These are phyloP conservation scores for Picathartes gymnocephalus DNA, from an alignment of 2,113 vertebrate genomes.

Conservation along the genomic window DNA sequence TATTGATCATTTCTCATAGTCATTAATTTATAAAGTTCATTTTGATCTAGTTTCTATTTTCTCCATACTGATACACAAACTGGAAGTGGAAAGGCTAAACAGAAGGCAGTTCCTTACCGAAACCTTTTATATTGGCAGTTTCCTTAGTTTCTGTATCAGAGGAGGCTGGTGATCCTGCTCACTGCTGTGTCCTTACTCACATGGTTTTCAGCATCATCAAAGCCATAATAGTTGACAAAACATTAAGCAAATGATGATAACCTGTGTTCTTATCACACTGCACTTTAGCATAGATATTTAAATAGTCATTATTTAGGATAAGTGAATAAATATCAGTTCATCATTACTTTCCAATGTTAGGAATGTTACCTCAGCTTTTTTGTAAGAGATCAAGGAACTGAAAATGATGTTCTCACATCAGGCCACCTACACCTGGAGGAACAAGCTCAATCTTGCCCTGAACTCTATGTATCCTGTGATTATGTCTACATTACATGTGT, in stretches of 20 bases:
- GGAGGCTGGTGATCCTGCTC: neutral
- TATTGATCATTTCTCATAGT: neutral
- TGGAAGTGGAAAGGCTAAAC: neutral
- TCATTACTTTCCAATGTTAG: neutral
- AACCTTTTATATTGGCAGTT: neutral
- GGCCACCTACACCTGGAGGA: neutral
- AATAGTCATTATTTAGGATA: neutral
- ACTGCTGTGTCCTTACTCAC: neutral
- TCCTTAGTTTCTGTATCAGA: neutral
- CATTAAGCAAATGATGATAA: neutral
- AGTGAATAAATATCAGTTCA: neutral
- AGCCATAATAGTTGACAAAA: neutral
- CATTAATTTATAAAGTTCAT: neutral
- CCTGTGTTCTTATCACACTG: neutral
- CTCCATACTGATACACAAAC: neutral
- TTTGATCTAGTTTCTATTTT: neutral
- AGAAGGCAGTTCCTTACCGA: neutral
- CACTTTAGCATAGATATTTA: neutral
- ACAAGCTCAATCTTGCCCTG: neutral
- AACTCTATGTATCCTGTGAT: neutral
- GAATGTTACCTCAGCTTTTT: neutral
- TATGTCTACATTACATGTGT: neutral
- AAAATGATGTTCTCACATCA: neutral
- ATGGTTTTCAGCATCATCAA: neutral
- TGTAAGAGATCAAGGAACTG: neutral